Evolutionary conservation across 2,888 invertebrate genomes (phyloP), one percentile per base, ranked within the genome.

Genomic region (Salticus scenicus): DNA sequence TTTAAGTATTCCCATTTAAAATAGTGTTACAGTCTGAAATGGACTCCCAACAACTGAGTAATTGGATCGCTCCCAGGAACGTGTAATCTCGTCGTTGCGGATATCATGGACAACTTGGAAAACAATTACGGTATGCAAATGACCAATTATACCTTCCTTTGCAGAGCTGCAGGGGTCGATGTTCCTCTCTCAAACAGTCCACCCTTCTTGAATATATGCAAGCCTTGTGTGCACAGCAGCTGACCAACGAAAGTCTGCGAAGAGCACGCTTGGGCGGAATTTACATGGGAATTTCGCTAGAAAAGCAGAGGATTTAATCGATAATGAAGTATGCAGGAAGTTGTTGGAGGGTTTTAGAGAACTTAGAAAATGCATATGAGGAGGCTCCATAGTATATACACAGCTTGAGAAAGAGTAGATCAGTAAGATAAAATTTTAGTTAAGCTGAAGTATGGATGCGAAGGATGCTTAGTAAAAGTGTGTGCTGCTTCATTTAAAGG

Each of bases 121-220:
- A 57, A 57, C 57, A 57, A 57, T 57, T 57, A 57, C 57, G 20
- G 57, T 57, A 57, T 57, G 57, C 57, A 57, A 57, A 57, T 57
- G 57, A 57, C 57, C 57, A 57, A 57, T 57, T 57, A 57, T 20
- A 57, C 24, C 57, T 57, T 24, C 24, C 57, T 57, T 20, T 24
- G 4, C 57, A 57, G 57, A 57, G 57, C 24, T 57, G 20, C 57
- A 57, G 24, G 47, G 57, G 42, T 47, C 42, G 42, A 47, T 47
- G 42, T 14, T 47, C 42, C 42, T 47, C 42, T 47, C 37, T 37
- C 2, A 47, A 2, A 47, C 17, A 47, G 1, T 47, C 7, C 42
- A 14, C 17, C 42, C 42, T 47, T 17, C 42, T 47, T 7, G 42
- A 47, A 37, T 37, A 37, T 10, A 10, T 47, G 17, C 17, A 47